Base-by-base conservation (phyloP, 1,140 invertebrate species). In the Cherax destructor region DNA sequence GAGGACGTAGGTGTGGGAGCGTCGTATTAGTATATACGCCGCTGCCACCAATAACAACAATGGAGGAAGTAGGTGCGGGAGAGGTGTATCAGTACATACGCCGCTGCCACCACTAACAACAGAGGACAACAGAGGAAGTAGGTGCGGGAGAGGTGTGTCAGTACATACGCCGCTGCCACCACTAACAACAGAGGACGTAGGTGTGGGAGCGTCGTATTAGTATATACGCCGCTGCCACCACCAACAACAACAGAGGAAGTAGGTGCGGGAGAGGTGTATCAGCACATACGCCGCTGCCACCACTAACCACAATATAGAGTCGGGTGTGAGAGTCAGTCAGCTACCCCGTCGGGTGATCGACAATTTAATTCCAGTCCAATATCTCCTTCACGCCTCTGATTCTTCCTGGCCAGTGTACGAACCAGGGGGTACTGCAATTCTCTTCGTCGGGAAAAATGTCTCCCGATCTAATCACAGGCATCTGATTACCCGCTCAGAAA, bases 321-420 rank as follows among this genome's bases (percentile, higher is more conserved):
- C 83, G 65, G 83, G n/a, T 50, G 47, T 72, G 49, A 18, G 69
- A 21, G 30, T 65, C 65, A 72, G 49, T 11, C 52, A 47, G 41
- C 41, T 59, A 49, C 69, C 88, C 83, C 52, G 80, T 24, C 3
- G 88, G 41, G 88, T 91, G 88, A 91, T 91, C 88, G 88, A 91
- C 88, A 91, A 91, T 91, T 91, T 91, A 91, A 91, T 91, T 91
- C 77, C 76, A 79, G 83, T 56, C 88, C 88, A 91, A 91, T 91
- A 86, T 91, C 83, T 69, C 83, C 88, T 86, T 91, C 88, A 56
- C 88, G 83, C 88, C 88, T 91, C 88, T 69, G 83, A 76, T 85
- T 77, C 83, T 78, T 41, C 69, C 81, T 69, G 47, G 52, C 7
- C 56, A 52, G 86, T 41, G 86, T 88, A 79, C 86, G 86, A 88